Percentiles rank a stretch among this genome's conserved stretches.
phyloP scores from a whole-genome alignment of 2,888 invertebrate genomes.

The Epinotia bilunana region DNA sequence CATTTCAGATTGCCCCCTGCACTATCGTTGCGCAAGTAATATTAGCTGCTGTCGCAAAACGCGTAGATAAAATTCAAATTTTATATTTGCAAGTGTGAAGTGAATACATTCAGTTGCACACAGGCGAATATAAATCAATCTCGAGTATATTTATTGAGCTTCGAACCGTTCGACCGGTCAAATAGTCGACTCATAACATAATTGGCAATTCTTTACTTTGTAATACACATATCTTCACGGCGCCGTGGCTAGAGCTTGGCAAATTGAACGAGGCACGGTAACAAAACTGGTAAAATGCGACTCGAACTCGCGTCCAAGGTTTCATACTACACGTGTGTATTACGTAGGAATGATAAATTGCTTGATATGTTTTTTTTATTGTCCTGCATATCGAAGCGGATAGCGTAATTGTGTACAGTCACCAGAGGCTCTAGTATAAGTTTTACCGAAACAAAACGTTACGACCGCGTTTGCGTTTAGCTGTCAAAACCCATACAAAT shows the following conservation, averaged over 20 bases:
- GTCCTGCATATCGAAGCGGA: background rate
- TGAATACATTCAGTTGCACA: constrained; percentile 2
- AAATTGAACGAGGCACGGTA: background rate
- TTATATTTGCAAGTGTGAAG: constrained; percentile 13
- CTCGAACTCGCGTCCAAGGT: background rate
- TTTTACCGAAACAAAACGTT: too few relatives aligned
- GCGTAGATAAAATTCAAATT: constrained; percentile 6
- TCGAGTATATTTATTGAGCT: background rate
- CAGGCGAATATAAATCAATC: constrained; percentile 10
- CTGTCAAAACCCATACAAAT: too few relatives aligned
- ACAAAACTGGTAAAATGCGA: constrained; percentile 1
- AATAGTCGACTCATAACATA: constrained; percentile 14
- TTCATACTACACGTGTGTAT: constrained; percentile 2
- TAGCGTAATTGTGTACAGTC: background rate
- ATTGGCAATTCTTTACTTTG: constrained; percentile 11
- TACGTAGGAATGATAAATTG: background rate
- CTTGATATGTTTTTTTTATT: constrained; percentile 3
- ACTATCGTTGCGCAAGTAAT: constrained; percentile 12
- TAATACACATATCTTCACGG: constrained; percentile 1
- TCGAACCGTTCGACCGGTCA: constrained; percentile 10
- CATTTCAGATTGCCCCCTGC: background rate
- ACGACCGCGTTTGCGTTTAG: too few relatives aligned
- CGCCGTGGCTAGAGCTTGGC: background rate
- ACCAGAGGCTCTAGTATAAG: too few relatives aligned
- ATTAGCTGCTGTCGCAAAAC: constrained; percentile 8